Conservation (phyloP, 2,113 vertebrate species). For the Siniperca chuatsi region DNA sequence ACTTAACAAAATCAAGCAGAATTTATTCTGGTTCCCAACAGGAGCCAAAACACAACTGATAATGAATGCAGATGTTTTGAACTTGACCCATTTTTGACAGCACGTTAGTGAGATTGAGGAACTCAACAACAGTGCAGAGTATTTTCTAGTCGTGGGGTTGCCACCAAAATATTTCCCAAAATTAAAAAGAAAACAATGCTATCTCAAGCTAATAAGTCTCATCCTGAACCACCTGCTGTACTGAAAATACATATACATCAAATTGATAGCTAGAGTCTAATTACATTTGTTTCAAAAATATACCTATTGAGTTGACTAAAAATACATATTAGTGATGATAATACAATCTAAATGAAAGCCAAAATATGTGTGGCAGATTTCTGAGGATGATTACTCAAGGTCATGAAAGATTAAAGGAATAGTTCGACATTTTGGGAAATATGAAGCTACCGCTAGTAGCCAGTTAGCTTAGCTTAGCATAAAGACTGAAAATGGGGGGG, state of each 20-base stretch:
- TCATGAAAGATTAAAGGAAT: neutral
- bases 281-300: neutral
- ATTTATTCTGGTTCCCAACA: conserved; percentile 47
- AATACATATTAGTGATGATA: neutral
- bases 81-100: neutral
- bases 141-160: neutral
- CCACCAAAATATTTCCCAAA: neutral
- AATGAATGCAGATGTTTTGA: conserved; percentile 23
- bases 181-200: neutral
- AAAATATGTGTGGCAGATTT: neutral
- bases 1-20: conserved; percentile 49
- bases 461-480: neutral
- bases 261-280: neutral
- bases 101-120: conserved; percentile 3
- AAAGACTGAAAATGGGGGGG: neutral
- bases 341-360: neutral
- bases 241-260: neutral
- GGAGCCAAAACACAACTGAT: neutral
- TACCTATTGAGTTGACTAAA: neutral
- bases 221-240: neutral
- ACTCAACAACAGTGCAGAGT: neutral
- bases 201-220: neutral
- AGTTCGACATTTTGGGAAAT: neutral
- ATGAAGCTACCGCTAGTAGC: neutral
- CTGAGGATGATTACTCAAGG: neutral